Conservation (phyloP, 2,113 vertebrate species). For the Stegostoma tigrinum region DNA sequence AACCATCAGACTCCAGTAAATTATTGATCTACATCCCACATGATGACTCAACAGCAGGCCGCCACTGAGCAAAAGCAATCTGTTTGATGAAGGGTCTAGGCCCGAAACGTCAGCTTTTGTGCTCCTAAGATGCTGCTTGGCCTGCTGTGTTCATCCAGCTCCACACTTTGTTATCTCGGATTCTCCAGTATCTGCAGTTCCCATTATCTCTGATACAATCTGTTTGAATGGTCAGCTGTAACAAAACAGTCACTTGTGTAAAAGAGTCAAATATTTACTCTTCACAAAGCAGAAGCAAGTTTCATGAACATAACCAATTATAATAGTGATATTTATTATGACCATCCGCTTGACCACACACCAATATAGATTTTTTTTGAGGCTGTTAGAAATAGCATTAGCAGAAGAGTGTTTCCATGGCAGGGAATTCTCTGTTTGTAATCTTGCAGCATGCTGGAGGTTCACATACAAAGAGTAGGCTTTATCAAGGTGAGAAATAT, state of each 20-base stretch:
- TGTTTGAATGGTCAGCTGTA: not conserved
- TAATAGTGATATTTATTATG: not conserved
- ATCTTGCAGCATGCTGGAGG: not conserved
- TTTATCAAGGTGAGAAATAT: not conserved
- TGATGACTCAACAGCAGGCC: conserved; percentile 4
- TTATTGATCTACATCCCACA: conserved; percentile 28
- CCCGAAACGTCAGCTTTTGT: too few relatives aligned
- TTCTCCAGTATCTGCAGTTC: too few relatives aligned
- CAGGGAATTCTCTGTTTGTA: not conserved
- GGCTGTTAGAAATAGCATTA: not conserved
- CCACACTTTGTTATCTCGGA: too few relatives aligned
- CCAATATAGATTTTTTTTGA: not conserved
- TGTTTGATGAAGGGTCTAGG: too few relatives aligned
- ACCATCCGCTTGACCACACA: not conserved
- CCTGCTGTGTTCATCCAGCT: too few relatives aligned
- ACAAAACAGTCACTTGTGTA: not conserved
- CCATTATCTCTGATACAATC: too few relatives aligned
- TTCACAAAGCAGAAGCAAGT: not conserved
- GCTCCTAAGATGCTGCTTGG: too few relatives aligned
- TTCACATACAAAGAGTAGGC: not conserved
- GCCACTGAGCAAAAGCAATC: not conserved
- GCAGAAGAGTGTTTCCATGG: not conserved
- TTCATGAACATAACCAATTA: not conserved
- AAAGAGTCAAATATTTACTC: not conserved
- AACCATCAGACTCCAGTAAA: conserved; percentile 44